phyloP scores from a whole-genome alignment of 2,888 invertebrate genomes.

The Physocephala rufipes region DNA sequence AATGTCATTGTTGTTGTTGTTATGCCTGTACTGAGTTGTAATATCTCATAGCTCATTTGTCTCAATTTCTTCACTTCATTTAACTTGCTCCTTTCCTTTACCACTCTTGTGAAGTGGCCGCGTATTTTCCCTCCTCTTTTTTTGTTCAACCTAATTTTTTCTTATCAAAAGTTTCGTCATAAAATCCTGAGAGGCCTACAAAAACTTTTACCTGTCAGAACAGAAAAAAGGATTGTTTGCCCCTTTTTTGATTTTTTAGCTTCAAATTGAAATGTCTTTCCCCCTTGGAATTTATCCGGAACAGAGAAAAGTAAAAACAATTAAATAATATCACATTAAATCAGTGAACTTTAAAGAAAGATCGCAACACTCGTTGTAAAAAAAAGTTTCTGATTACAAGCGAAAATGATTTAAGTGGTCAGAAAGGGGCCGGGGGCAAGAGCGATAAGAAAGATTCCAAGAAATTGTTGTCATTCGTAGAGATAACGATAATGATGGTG shows the following conservation, averaged over 20 bases:
- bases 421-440: too few relatives aligned
- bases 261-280: background rate
- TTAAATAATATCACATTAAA: background rate
- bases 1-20: background rate
- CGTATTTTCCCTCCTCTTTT: too few relatives aligned
- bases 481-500: too few relatives aligned
- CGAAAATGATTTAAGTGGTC: too few relatives aligned
- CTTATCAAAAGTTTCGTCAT: slow-evolving; percentile 16
- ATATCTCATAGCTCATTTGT: slow-evolving; percentile 14
- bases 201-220: slow-evolving; percentile 25
- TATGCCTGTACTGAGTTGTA: slow-evolving; percentile 2
- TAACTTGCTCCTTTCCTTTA: background rate
- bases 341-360: background rate
- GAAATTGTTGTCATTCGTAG: too few relatives aligned
- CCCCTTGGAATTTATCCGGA: background rate
- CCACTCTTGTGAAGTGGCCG: background rate
- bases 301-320: background rate
- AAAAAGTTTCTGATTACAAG: too few relatives aligned
- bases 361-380: background rate
- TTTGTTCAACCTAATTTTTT: background rate
- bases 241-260: background rate
- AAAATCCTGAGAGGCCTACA: slow-evolving; percentile 30
- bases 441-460: too few relatives aligned
- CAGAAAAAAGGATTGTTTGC: background rate
- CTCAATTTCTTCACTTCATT: background rate